Conservation (phyloP, 2,888 invertebrate species). For the Folsomia candida region DNA sequence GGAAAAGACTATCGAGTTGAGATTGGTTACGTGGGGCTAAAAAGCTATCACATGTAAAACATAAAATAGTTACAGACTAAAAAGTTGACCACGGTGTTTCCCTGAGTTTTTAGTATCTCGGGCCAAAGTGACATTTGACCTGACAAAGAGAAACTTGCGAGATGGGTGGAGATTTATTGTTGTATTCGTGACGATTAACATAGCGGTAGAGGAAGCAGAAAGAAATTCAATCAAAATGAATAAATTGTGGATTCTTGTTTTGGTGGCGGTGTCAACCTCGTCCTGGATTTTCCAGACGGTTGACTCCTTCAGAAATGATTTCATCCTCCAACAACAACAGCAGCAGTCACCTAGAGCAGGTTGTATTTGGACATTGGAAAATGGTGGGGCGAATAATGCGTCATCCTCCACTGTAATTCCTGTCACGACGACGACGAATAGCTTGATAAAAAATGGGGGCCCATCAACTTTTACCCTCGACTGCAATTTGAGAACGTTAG, state of each 20-base stretch:
- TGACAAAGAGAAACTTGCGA: not conserved
- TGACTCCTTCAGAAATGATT: conserved; percentile 33
- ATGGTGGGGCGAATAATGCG: conserved; percentile 5
- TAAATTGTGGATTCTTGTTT: conserved; percentile 17
- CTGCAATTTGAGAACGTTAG: conserved; percentile 76
- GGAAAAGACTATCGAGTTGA: conserved; percentile 17
- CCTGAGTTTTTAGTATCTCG: not conserved
- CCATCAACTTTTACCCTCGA: conserved; percentile 58
- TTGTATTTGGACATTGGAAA: conserved; percentile 32
- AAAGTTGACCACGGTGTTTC: too few relatives aligned
- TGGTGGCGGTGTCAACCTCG: conserved; percentile 9
- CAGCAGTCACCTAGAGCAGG: conserved; percentile 27
- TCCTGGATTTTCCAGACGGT: conserved; percentile 31
- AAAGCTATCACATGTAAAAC: too few relatives aligned
- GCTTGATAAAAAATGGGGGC: conserved; percentile 6
- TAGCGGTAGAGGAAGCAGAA: not conserved
- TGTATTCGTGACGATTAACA: not conserved
- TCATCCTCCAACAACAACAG: too few relatives aligned
- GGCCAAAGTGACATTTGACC: not conserved
- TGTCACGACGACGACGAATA: too few relatives aligned
- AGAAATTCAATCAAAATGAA: conserved; percentile 20
- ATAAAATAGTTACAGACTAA: too few relatives aligned
- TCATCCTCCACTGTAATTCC: conserved; percentile 5
- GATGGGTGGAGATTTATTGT: not conserved
- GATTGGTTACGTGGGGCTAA: too few relatives aligned